phyloP scores from a whole-genome alignment of 1,140 invertebrate species.

The Zaprionus ghesquierei region DNA sequence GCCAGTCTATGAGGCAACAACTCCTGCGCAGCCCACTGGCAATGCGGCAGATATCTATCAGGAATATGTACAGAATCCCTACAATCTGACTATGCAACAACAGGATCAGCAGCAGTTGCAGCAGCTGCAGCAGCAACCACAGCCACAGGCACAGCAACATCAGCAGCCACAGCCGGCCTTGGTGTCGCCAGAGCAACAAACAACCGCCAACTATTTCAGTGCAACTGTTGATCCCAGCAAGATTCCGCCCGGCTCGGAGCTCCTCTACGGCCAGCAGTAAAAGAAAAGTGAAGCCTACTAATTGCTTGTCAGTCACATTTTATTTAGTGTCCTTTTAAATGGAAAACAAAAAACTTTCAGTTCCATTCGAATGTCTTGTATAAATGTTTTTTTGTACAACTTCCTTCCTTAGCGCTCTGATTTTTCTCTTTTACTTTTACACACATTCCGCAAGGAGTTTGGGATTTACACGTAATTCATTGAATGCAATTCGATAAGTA shows the following conservation, averaged over 20 bases:
- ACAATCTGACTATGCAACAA: conserved; percentile 79
- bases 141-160: too few species aligned
- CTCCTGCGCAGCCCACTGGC: conserved; percentile 7
- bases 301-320: conserved; percentile 4
- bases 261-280: conserved; percentile 83
- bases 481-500: conserved; percentile 29
- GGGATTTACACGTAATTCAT: conserved; percentile 11
- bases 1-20: conserved; percentile 58
- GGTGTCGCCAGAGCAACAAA: conserved; percentile 30
- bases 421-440: background rate
- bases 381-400: background rate
- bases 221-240: conserved; percentile 80
- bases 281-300: background rate
- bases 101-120: conserved; percentile 6
- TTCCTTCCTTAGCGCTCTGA: background rate
- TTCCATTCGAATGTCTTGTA: background rate
- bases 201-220: conserved; percentile 84
- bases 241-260: conserved; percentile 85
- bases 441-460: conserved; percentile 31
- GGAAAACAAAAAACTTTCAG: conserved; percentile 16
- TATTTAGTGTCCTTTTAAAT: conserved; percentile 20
- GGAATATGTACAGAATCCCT: conserved; percentile 84
- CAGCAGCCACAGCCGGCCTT: conserved; percentile 30
- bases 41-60: conserved; percentile 79
- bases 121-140: conserved; percentile 18